Evolutionary conservation across 2,888 invertebrate genomes (phyloP).

Genomic region (Axea sp.): DNA sequence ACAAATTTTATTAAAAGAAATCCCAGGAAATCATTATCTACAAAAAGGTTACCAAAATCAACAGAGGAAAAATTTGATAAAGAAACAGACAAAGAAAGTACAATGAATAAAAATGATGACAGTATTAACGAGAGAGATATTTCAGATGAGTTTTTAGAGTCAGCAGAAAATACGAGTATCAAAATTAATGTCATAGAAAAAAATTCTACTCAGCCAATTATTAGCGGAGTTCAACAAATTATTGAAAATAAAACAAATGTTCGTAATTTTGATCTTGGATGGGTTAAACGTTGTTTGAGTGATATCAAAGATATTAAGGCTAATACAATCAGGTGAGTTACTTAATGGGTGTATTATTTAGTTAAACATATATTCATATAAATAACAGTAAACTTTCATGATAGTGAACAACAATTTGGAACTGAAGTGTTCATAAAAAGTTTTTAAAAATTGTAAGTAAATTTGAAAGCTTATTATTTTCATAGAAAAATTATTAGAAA

Average conservation of each 20-base stretch:
- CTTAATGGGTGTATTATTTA: too few relatives aligned
- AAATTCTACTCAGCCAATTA: constrained; percentile 68
- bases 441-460: too few relatives aligned
- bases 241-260: constrained; percentile 64
- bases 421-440: too few relatives aligned
- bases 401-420: too few relatives aligned
- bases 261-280: constrained; percentile 81
- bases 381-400: too few relatives aligned
- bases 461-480: too few relatives aligned
- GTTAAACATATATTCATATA: too few relatives aligned
- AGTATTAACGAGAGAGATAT: constrained; percentile 32
- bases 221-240: constrained; percentile 72
- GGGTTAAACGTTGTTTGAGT: constrained; percentile 81
- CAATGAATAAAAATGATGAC: constrained; percentile 39
- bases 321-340: too few relatives aligned
- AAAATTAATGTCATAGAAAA: constrained; percentile 46
- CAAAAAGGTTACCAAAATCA: constrained; percentile 67
- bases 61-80: constrained; percentile 66
- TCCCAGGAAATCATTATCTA: constrained; percentile 85
- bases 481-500: too few relatives aligned
- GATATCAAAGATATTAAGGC: constrained; percentile 54
- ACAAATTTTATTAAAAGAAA: constrained; percentile 87
- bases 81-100: not conserved
- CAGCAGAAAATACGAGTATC: constrained; percentile 6
- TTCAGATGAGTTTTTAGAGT: constrained; percentile 38